Conservation (phyloP, 2,888 invertebrate species). For the Gymnoscelis rufifasciata region DNA sequence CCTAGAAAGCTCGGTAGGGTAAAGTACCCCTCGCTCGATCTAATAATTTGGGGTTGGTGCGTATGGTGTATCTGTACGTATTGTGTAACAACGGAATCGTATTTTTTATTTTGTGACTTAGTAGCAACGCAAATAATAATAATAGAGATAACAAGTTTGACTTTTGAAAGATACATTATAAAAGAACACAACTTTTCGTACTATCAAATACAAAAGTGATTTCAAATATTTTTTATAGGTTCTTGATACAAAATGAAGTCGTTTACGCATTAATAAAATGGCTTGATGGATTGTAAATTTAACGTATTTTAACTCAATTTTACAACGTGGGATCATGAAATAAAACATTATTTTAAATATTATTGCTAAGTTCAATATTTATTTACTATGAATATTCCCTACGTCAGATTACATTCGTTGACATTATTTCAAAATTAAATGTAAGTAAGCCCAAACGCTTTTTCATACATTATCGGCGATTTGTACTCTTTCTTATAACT, state of each 20-base stretch:
- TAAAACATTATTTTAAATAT: constrained; percentile 65
- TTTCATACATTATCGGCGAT: constrained; percentile 72
- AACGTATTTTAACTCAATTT: too few species aligned
- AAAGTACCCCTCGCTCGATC: constrained; percentile 35
- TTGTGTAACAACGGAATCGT: constrained; percentile 12
- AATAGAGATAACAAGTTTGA: background rate
- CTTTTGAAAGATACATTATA: too few species aligned
- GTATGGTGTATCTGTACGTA: constrained; percentile 9
- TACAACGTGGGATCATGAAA: too few species aligned
- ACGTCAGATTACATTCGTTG: constrained; percentile 80
- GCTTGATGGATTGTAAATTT: too few species aligned
- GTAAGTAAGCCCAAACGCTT: constrained; percentile 75
- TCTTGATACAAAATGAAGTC: too few species aligned
- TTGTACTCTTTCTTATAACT: constrained; percentile 78
- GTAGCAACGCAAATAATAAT: background rate
- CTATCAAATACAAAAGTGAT: background rate
- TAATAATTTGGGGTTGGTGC: constrained; percentile 34
- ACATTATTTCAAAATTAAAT: constrained; percentile 74
- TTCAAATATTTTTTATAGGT: too few species aligned
- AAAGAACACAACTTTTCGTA: background rate
- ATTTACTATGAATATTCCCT: constrained; percentile 77
- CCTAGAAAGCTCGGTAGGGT: constrained; percentile 35
- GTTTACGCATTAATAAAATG: too few species aligned
- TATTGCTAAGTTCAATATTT: constrained; percentile 80
- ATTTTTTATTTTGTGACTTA: background rate